Conservation (phyloP, 2,113 vertebrate genomes). For the Gallinago jamesoni region DNA sequence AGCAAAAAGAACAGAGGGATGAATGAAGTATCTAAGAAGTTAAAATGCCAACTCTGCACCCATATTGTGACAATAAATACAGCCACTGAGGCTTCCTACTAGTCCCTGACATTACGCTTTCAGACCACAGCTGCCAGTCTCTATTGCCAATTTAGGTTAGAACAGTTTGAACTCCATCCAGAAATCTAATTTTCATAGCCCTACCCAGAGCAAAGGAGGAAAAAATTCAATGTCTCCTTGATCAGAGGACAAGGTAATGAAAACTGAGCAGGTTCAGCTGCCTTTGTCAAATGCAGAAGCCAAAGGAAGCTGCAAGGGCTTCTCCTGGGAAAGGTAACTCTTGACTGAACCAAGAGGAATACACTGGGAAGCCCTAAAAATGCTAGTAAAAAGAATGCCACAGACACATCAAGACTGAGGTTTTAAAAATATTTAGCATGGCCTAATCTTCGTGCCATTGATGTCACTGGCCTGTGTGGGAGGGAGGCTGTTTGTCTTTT, state of each 20-base stretch:
- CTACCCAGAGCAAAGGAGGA: background rate
- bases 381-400: background rate
- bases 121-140: background rate
- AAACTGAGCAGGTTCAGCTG: background rate
- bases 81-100: background rate
- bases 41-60: background rate
- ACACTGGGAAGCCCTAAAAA: background rate
- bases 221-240: background rate
- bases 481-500: background rate
- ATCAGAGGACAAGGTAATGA: background rate
- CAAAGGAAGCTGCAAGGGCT: background rate
- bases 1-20: background rate
- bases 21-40: background rate
- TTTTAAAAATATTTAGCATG: background rate
- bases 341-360: background rate
- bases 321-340: background rate
- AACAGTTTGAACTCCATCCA: background rate
- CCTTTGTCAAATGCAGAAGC: background rate
- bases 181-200: background rate
- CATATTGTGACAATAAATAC: background rate
- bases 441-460: background rate
- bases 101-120: background rate
- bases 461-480: no score
- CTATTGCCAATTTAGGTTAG: background rate
- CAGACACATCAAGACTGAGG: fast-evolving